phyloP scores from a whole-genome alignment of 1,140 invertebrate species.

The Aplysia californica region DNA sequence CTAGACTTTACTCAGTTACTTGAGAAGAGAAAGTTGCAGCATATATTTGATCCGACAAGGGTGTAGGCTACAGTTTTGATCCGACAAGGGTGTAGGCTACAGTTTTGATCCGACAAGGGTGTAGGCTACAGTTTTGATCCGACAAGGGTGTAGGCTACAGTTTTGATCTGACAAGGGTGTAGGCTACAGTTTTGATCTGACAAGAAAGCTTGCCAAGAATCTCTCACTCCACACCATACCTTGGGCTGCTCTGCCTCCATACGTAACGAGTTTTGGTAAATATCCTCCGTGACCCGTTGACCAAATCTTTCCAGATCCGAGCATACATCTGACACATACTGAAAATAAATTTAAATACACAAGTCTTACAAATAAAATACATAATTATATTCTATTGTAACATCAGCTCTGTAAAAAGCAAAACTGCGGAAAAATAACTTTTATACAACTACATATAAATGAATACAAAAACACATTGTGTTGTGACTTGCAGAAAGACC shows the following conservation, averaged over 20 bases:
- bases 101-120: too few species aligned
- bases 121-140: too few species aligned
- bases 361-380: not conserved
- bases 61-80: too few species aligned
- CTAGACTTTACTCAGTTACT: too few species aligned
- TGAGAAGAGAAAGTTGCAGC: too few species aligned
- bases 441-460: not conserved
- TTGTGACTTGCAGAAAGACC: too few species aligned
- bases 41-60: too few species aligned
- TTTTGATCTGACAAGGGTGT: too few species aligned
- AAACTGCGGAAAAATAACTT: conserved; percentile 2
- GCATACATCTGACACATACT: conserved; percentile 50
- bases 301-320: conserved; percentile 70
- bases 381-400: not conserved
- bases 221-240: not conserved
- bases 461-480: not conserved
- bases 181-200: too few species aligned
- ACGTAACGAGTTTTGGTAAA: conserved; percentile 69
- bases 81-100: too few species aligned
- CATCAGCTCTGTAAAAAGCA: not conserved
- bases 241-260: conserved; percentile 71
- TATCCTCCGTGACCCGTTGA: conserved; percentile 68
- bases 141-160: too few species aligned
- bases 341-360: conserved; percentile 13
- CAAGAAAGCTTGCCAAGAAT: too few species aligned